Percentiles rank a stretch among this genome's conserved stretches.
phyloP scores from a whole-genome alignment of 2,888 invertebrate species.

The Acleris laterana region DNA sequence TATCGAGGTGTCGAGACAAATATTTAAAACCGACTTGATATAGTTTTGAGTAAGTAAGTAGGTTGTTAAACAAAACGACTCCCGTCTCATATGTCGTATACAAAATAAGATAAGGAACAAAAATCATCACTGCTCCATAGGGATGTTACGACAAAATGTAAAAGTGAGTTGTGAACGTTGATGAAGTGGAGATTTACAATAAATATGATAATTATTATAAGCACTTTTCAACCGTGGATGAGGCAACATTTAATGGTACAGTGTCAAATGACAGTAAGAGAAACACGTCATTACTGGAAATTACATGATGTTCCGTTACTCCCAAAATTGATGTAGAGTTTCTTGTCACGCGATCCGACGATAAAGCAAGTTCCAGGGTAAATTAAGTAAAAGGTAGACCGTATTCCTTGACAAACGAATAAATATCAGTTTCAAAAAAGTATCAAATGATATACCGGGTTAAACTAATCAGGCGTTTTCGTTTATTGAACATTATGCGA shows the following conservation, averaged over 20 bases:
- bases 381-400: constrained; percentile 53
- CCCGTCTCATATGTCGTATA: not conserved
- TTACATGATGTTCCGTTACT: constrained; percentile 77
- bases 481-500: not conserved
- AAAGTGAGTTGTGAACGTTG: not conserved
- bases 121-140: not conserved
- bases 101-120: not conserved
- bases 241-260: constrained; percentile 46
- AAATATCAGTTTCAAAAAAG: constrained; percentile 5
- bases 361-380: constrained; percentile 66
- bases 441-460: not conserved
- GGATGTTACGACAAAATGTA: constrained; percentile 2
- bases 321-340: constrained; percentile 67
- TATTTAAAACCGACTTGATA: constrained; percentile 11
- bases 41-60: not conserved
- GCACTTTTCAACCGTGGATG: constrained; percentile 43
- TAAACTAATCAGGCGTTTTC: no score
- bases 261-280: constrained; percentile 71
- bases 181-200: constrained; percentile 8
- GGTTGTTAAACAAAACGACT: not conserved
- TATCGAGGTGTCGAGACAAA: constrained; percentile 33
- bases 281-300: constrained; percentile 79
- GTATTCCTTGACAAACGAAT: constrained; percentile 32
- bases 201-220: constrained; percentile 39
- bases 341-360: constrained; percentile 73